Conservation (phyloP, 2,797 vertebrate genomes). For the Anguilla obscura region DNA sequence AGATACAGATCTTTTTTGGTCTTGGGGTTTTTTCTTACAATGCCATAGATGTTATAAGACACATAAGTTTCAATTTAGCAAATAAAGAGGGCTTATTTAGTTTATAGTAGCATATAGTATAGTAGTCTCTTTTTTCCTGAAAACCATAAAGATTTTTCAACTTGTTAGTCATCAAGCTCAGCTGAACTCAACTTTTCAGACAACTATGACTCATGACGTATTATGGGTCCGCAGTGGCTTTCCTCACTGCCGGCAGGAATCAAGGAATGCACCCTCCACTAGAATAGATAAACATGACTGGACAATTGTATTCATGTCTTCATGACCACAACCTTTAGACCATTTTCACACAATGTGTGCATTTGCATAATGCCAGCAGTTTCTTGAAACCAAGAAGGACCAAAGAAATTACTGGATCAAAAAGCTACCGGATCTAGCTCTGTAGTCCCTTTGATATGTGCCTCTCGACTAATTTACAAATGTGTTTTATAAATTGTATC, state of each 20-base stretch:
- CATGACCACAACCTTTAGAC: neutral
- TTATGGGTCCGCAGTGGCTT: neutral
- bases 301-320: neutral
- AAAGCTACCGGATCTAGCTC: neutral
- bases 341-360: neutral
- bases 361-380: neutral
- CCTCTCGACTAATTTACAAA: neutral
- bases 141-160: neutral
- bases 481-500: constrained; percentile 21
- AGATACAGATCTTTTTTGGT: neutral
- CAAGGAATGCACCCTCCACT: neutral
- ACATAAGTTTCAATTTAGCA: neutral
- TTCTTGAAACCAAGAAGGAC: neutral
- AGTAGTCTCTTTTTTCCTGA: neutral
- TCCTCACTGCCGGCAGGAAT: neutral
- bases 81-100: neutral
- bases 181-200: neutral
- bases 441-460: neutral
- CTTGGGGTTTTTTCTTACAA: neutral
- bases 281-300: neutral
- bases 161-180: neutral
- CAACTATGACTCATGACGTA: neutral
- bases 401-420: no score
- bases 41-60: no score
- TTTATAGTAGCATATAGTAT: no score